These are phyloP conservation scores for Eulithis prunata DNA, from an alignment of 2,888 invertebrate genomes.

Conservation along the genomic window DNA sequence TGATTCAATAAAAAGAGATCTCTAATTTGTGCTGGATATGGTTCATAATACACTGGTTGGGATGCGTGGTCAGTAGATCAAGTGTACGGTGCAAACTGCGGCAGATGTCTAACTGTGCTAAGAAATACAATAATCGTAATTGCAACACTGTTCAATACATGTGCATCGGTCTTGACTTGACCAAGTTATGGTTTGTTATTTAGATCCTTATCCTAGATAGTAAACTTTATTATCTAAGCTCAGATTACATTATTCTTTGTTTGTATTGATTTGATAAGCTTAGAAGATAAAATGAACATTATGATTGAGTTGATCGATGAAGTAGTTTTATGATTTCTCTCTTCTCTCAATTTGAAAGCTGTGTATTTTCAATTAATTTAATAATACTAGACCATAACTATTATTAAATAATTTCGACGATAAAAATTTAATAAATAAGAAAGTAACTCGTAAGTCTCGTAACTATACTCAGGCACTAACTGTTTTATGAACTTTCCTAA, in stretches of 20 bases:
- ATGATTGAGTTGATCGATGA: background rate
- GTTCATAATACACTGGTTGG: conserved; percentile 27
- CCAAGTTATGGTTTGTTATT: conserved; percentile 29
- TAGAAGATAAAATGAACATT: too few species aligned
- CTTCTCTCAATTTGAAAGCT: background rate
- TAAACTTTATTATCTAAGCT: too few species aligned
- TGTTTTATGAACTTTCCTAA: background rate
- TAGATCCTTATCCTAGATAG: background rate
- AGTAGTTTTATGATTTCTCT: background rate
- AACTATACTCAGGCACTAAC: background rate
- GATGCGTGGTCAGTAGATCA: conserved; percentile 57
- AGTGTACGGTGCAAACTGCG: conserved; percentile 59
- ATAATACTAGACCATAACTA: background rate
- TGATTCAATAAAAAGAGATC: conserved; percentile 27
- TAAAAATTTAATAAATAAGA: background rate
- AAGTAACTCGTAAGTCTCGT: background rate
- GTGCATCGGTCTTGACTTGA: conserved; percentile 25
- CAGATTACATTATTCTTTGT: conserved; percentile 1
- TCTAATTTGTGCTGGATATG: conserved; percentile 30
- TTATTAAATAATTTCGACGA: too few species aligned
- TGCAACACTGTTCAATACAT: conserved; percentile 35
- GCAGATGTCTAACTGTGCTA: conserved; percentile 60
- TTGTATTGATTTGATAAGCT: conserved; percentile 1
- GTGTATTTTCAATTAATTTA: background rate
- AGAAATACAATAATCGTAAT: conserved; percentile 48